phyloP scores from a whole-genome alignment of 2,113 vertebrate species.

The Dasypus novemcinctus region DNA sequence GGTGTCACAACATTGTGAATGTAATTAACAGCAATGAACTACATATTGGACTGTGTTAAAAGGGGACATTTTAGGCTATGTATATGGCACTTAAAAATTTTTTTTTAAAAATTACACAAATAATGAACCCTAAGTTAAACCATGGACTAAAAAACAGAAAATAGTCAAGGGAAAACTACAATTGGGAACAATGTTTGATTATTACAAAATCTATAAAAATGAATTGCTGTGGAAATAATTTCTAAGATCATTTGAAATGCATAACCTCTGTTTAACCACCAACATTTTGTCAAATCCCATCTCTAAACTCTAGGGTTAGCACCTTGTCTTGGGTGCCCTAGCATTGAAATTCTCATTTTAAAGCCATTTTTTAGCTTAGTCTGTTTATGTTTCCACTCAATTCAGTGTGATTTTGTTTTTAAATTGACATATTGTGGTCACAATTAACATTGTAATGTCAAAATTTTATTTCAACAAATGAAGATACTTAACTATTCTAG shows the following conservation, averaged over 20 bases:
- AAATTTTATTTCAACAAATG: not conserved
- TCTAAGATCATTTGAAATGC: not conserved
- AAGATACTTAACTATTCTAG: not conserved
- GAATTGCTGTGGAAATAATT: not conserved
- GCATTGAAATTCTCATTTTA: not conserved
- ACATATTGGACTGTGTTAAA: too few relatives aligned
- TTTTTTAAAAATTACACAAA: too few relatives aligned
- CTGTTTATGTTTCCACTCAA: not conserved
- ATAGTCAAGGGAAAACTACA: not conserved
- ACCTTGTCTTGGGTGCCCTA: not conserved
- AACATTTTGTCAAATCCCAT: not conserved
- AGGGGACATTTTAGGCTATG: too few relatives aligned
- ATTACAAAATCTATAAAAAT: not conserved
- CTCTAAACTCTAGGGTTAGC: not conserved
- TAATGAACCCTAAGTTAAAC: too few relatives aligned
- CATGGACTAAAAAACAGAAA: not conserved
- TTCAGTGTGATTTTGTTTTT: not conserved
- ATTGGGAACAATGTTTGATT: not conserved
- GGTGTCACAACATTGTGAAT: too few relatives aligned
- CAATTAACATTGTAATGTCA: not conserved
- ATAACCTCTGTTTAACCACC: not conserved
- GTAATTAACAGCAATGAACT: too few relatives aligned
- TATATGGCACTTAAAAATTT: too few relatives aligned
- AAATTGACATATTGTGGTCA: not conserved
- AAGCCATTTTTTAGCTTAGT: not conserved